Percentiles rank a stretch among this genome's conserved stretches.
phyloP scores from a whole-genome alignment of 1,140 invertebrate species.

The Mylabris phalerata region DNA sequence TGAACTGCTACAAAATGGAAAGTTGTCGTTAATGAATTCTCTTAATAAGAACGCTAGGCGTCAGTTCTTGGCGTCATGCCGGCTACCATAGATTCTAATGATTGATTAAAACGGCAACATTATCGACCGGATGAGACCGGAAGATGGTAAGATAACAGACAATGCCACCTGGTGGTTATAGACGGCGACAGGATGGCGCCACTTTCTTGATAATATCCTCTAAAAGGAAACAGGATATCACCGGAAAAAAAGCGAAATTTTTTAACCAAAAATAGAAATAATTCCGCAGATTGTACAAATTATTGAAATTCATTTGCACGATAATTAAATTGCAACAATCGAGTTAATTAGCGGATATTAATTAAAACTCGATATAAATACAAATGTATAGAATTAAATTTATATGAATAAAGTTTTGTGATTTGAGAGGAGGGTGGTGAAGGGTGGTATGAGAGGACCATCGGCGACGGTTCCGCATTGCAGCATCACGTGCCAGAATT shows the following conservation, averaged over 20 bases:
- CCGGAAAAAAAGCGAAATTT: conserved; percentile 2
- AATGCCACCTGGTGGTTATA: conserved; percentile 18
- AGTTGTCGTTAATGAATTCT: too few relatives aligned
- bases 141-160: background rate
- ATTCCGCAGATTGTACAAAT: too few relatives aligned
- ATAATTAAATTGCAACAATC: too few relatives aligned
- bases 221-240: conserved; percentile 1
- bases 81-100: conserved; percentile 11
- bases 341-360: too few relatives aligned
- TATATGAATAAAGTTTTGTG: too few relatives aligned
- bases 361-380: too few relatives aligned
- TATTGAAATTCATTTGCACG: too few relatives aligned
- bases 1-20: too few relatives aligned
- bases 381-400: too few relatives aligned
- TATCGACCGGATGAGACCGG: conserved; percentile 22
- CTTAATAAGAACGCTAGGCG: conserved; percentile 1
- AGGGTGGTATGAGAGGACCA: conserved; percentile 5
- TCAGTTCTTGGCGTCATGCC: conserved; percentile 11
- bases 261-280: background rate
- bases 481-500: conserved; percentile 24
- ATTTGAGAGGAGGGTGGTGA: background rate
- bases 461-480: conserved; percentile 20
- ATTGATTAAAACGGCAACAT: conserved; percentile 23
- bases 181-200: conserved; percentile 11
- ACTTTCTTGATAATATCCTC: background rate